Evolutionary conservation across 2,888 invertebrate species (phyloP).

Genomic region (Anagyrus pseudococci): DNA sequence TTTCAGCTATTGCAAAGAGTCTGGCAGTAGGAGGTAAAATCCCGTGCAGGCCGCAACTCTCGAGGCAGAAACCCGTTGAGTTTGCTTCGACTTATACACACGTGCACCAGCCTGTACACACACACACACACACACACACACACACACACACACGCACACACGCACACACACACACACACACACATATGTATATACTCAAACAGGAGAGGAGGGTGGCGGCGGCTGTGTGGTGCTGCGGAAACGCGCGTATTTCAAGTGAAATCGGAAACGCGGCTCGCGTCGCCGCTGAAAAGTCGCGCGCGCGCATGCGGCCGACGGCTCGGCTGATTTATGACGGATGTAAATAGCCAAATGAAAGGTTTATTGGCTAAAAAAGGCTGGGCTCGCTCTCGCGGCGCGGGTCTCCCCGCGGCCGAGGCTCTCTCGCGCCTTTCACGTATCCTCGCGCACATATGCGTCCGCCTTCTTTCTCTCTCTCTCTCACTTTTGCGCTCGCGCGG

Average conservation of each 20-base stretch:
- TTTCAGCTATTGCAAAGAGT: too few relatives aligned
- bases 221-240: background rate
- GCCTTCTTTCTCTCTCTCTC: too few relatives aligned
- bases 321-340: slow-evolving; percentile 49
- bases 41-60: background rate
- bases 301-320: slow-evolving; percentile 39
- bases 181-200: slow-evolving; percentile 9
- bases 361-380: slow-evolving; percentile 46
- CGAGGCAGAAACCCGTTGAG: background rate
- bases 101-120: slow-evolving; percentile 2
- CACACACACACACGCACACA: slow-evolving; percentile 7
- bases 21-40: too few relatives aligned
- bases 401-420: slow-evolving; percentile 33
- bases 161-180: background rate
- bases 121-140: background rate
- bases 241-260: slow-evolving; percentile 37
- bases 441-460: slow-evolving; percentile 25
- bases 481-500: too few relatives aligned
- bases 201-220: background rate
- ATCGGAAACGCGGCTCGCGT: slow-evolving; percentile 37
- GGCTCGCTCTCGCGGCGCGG: slow-evolving; percentile 20
- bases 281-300: slow-evolving; percentile 40
- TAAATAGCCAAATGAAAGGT: slow-evolving; percentile 53
- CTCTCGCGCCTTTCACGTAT: slow-evolving; percentile 1
- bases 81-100: background rate